Evolutionary conservation across 37 sponge, comb jelly and placozoan species (phyloP).

Genomic region (Aplysina aerophoba): DNA sequence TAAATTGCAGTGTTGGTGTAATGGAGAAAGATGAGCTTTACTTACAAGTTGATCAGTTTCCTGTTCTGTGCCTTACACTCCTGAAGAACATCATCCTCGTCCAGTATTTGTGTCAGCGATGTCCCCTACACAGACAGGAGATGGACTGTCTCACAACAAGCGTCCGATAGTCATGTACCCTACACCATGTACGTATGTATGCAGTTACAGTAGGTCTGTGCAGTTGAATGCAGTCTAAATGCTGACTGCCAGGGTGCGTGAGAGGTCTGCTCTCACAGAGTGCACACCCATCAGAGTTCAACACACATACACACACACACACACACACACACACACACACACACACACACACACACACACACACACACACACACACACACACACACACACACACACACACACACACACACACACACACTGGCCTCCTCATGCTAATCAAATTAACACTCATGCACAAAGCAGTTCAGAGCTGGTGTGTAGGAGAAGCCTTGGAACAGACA

Average conservation of each 20-base stretch:
- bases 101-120: slow-evolving; percentile 68
- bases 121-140: slow-evolving; percentile 38
- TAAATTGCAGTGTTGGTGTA: background rate
- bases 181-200: background rate
- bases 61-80: slow-evolving; percentile 89
- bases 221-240: no score
- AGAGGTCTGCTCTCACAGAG: no score
- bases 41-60: slow-evolving; percentile 89
- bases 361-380: background rate
- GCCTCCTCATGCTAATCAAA: no score
- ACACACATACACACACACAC: no score
- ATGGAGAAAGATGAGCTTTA: background rate
- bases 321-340: no score
- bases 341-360: background rate
- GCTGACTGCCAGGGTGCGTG: no score
- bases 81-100: slow-evolving; percentile 91
- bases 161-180: background rate
- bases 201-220: background rate
- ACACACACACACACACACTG: background rate
- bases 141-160: no score
- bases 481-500: no score
- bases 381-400: slow-evolving; percentile 32
- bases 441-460: no score
- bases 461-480: no score
- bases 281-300: no score